Percentiles rank a stretch among this genome's conserved stretches.
phyloP scores from a whole-genome alignment of 2,888 invertebrate species.

The Microplitis deprimator region DNA sequence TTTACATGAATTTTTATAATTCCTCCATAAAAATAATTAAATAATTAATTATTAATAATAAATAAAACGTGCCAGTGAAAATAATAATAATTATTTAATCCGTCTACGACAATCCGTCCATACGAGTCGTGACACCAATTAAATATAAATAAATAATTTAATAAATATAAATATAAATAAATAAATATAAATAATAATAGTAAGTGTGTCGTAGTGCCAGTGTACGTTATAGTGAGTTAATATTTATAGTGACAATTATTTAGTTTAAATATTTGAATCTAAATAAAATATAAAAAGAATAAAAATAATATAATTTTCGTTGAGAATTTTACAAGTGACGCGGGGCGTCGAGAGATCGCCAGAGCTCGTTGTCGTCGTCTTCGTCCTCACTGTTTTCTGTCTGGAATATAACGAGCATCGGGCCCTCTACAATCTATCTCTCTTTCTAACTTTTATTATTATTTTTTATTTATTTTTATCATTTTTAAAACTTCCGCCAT shows the following conservation, averaged over 20 bases:
- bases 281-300: no score
- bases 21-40: not conserved
- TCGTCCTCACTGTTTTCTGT: not conserved
- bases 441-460: not conserved
- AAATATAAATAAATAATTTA: slow-evolving; percentile 13
- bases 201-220: slow-evolving; percentile 1
- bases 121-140: slow-evolving; percentile 20
- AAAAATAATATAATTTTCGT: slow-evolving; percentile 18
- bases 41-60: not conserved
- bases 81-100: slow-evolving; percentile 24
- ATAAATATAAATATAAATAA: not conserved
- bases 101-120: slow-evolving; percentile 54
- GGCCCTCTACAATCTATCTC: not conserved
- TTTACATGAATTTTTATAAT: slow-evolving; percentile 40
- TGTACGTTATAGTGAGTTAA: not conserved
- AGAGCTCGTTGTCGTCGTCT: not conserved
- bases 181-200: not conserved
- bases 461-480: no score
- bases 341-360: not conserved
- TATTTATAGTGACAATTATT: no score
- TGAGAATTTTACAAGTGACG: not conserved
- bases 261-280: no score
- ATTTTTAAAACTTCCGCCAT: no score
- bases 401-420: not conserved
- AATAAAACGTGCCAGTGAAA: slow-evolving; percentile 9